Evolutionary conservation across 2,113 vertebrate genomes (phyloP), one percentile per base, ranked within the genome.

Genomic region (Ciconia maguari): DNA sequence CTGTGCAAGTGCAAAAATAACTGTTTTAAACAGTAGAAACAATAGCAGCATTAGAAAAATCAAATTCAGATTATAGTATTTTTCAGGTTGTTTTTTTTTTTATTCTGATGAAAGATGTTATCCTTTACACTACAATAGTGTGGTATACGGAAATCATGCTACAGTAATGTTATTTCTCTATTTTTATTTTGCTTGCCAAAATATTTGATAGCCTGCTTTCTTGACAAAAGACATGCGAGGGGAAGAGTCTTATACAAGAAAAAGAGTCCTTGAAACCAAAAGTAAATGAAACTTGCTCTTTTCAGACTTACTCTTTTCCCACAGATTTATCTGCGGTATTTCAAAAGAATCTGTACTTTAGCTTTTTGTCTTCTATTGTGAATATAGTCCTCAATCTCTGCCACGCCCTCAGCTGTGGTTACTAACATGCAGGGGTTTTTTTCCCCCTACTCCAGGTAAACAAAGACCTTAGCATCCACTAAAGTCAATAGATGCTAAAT

Each of bases 291-390:
- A 83, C 8, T 11, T 62, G 10, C 25, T 89, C 10, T 68, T 93
- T 81, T 54, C 20, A 66, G 27, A 48, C 24, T 71, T 54, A 42
- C 0, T 77, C 15, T 83, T 77, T 64, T 34, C 49, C 61, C 26
- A 61, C 1, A 0, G 36, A 58, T 75, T 89, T 36, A 77, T 46
- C 41, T 13, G n/a, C 0, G 0, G n/a, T 52, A 77, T 51, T 68
- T 85, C 15, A 55, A 51, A 93, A 71, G 14, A 82, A 88, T 30
- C 13, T 60, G 0, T 42, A 64, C 61, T 74, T 80, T n/a, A 94
- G 51, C 29, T 75, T 74, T 88, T 66, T 64, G 20, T 13, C 42
- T 75, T 77, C 51, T 78, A 11, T 24, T 26, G 17, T 32, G 57
- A 64, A 81, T 34, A 38, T 0, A 71, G 36, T 11, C n/a, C 48